Percentiles rank a stretch among this genome's conserved stretches.
These are phyloP conservation scores for Microctenopoma lineatum DNA, from an alignment of 2,797 vertebrate species.

Conservation along the genomic window DNA sequence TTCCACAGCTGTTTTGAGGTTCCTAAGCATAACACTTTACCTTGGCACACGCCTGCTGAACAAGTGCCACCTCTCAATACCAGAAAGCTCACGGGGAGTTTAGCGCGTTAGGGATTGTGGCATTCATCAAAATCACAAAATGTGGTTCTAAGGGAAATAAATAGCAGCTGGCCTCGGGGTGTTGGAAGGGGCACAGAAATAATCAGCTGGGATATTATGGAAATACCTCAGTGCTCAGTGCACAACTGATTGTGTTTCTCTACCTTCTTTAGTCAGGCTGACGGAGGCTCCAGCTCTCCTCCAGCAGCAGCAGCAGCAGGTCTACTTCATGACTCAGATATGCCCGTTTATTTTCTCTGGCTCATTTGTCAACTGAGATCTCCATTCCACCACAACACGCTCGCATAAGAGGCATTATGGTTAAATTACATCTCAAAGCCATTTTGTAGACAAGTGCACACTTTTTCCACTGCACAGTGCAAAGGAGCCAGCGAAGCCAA, in stretches of 20 bases:
- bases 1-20: constrained; percentile 11
- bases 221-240: constrained; percentile 56
- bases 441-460: constrained; percentile 61
- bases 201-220: constrained; percentile 62
- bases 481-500: constrained; percentile 61
- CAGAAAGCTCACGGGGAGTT: constrained; percentile 29
- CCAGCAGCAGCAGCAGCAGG: constrained; percentile 9
- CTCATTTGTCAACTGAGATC: constrained; percentile 78
- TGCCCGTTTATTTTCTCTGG: constrained; percentile 66
- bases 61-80: constrained; percentile 29
- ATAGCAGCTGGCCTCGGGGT: constrained; percentile 47
- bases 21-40: constrained; percentile 37
- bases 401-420: constrained; percentile 69
- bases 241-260: constrained; percentile 56
- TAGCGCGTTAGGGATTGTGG: constrained; percentile 22
- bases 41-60: constrained; percentile 18
- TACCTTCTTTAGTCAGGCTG: constrained; percentile 29
- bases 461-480: constrained; percentile 68
- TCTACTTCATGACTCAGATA: constrained; percentile 66
- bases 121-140: constrained; percentile 55
- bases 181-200: constrained; percentile 47
- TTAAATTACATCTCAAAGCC: constrained; percentile 69
- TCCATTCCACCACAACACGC: constrained; percentile 64
- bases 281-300: constrained; percentile 43
- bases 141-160: constrained; percentile 52